These are phyloP conservation scores for Peromyscus maniculatus DNA, from an alignment of 2,113 vertebrate genomes.

Conservation along the genomic window DNA sequence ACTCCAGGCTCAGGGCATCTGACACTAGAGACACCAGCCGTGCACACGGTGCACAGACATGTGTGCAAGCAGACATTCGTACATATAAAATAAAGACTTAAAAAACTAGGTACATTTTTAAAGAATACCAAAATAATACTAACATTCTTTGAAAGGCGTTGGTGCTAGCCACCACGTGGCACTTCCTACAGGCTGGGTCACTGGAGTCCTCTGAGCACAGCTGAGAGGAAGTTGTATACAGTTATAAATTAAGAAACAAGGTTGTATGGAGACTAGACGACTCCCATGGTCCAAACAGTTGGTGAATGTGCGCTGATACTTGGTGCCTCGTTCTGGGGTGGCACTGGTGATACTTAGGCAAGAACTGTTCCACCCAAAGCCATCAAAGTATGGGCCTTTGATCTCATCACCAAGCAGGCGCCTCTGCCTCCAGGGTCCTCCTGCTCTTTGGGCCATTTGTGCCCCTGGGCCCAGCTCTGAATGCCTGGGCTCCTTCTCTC, in stretches of 20 bases:
- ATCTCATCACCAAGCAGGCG: neutral
- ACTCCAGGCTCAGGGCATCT: neutral
- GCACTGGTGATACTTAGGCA: neutral
- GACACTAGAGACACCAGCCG: neutral
- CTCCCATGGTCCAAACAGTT: neutral
- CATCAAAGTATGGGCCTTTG: neutral
- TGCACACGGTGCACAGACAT: neutral
- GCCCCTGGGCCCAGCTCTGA: neutral
- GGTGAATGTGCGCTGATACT: neutral
- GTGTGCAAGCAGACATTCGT: neutral
- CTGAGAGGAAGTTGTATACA: neutral
- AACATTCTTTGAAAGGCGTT: neutral
- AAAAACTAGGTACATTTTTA: neutral
- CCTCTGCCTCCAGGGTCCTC: neutral
- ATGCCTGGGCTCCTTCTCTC: neutral
- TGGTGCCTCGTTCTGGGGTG: fast-evolving
- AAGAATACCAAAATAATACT: neutral
- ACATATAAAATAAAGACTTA: neutral
- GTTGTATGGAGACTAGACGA: neutral
- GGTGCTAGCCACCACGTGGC: neutral
- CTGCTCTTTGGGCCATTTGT: neutral
- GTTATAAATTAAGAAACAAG: neutral
- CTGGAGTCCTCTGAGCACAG: neutral
- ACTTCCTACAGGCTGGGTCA: fast-evolving
- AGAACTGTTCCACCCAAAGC: neutral